phyloP scores from a whole-genome alignment of 2,888 invertebrate species.

The Dryobota labecula region DNA sequence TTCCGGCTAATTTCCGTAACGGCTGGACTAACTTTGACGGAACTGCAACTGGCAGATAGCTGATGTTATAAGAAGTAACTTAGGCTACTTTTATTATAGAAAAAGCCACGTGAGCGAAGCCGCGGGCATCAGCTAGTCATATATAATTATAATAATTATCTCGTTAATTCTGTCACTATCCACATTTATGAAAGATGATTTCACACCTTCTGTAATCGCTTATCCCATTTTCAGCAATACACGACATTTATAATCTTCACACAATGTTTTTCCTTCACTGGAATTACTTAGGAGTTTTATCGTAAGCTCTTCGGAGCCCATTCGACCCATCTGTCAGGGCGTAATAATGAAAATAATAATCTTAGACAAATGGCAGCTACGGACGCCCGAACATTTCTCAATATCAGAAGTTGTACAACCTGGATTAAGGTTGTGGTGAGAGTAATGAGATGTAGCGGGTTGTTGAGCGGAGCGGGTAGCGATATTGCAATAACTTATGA shows the following conservation, averaged over 20 bases:
- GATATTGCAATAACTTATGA: too few relatives aligned
- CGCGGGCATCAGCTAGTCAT: too few relatives aligned
- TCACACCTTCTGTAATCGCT: background rate
- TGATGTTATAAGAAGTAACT: too few relatives aligned
- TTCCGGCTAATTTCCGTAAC: too few relatives aligned
- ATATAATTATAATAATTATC: too few relatives aligned
- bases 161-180: background rate
- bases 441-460: constrained; percentile 34
- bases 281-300: constrained; percentile 38
- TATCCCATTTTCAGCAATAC: background rate
- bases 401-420: constrained; percentile 71
- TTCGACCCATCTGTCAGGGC: constrained; percentile 47
- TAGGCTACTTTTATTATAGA: too few relatives aligned
- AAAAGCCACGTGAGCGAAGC: too few relatives aligned
- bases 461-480: background rate
- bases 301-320: constrained; percentile 31
- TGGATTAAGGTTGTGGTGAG: constrained; percentile 65
- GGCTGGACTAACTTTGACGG: too few relatives aligned
- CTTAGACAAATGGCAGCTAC: constrained; percentile 68
- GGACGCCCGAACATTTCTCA: constrained; percentile 68
- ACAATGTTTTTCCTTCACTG: constrained; percentile 29
- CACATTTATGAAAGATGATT: background rate
- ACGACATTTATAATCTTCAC: constrained; percentile 18
- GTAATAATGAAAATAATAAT: constrained; percentile 74
- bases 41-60: too few relatives aligned